Base-by-base conservation (phyloP, 1,140 invertebrate genomes). In the Parapsyche elsis region DNA sequence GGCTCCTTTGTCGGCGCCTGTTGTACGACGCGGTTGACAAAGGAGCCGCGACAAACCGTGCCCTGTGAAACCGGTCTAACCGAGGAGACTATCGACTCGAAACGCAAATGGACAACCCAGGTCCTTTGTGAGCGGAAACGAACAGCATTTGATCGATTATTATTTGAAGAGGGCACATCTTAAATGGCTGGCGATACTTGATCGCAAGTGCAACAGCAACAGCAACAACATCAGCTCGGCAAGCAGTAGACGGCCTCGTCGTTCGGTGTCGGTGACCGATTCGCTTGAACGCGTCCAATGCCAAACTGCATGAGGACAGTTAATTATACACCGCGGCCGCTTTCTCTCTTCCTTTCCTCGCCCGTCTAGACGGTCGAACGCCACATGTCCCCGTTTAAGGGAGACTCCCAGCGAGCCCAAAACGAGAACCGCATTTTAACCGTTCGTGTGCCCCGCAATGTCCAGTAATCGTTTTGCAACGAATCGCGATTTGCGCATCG, bases 301-400 rank as follows among this genome's bases (percentile, higher is more conserved):
- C 81, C 81, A 78, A 79, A 76, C 81, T 79, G 71, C 75, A 79
- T 74, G 71, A 76, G 81, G 81, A 81, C 81, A 76, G 78, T 76
- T 81, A 81, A 81, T 81, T 79, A 81, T 81, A 81, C 44, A 76
- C 76, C 30, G 70, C 67, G 71, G 53, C 53, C 67, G 80, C 80
- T 81, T 81, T 81, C 80, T 70, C 79, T 46, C 73, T 70, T 74
- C 80, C 71, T 74, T 78, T 59, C 53, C 46, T 74, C 71, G 70
- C 57, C 71, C 59, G 78, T 46, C 71, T 67, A 77, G 76, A 67
- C 74, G 44, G 16, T 5, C 49, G 16, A 16, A 24, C 21, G 45
- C 16, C 38, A 53, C 24, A 53, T 26, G 78, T 67, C 61, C 21
- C 30, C 23, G 24, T 59, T 30, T 4, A 16, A 45, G 61, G 61